Evolutionary conservation across 2,113 vertebrate species (phyloP).

Genomic region (Buteo buteo): DNA sequence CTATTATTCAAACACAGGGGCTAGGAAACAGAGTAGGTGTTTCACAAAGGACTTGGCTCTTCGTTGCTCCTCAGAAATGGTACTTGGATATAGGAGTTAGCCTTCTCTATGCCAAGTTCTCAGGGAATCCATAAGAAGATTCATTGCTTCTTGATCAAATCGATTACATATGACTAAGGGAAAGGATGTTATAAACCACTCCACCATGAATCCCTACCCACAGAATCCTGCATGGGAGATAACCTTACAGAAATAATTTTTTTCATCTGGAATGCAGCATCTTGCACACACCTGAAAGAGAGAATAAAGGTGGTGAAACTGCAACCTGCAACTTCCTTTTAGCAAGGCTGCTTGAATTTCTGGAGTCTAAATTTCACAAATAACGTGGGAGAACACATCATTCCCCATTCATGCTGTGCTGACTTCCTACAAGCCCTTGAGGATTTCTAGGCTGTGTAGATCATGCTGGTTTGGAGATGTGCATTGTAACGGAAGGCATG

Average conservation of each 20-base stretch:
- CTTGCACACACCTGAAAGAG: background rate
- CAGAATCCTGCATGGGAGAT: background rate
- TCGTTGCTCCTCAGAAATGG: background rate
- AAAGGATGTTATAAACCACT: background rate
- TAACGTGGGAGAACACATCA: rapidly evolving
- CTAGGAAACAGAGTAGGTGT: background rate
- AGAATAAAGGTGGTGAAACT: background rate
- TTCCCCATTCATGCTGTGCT: background rate
- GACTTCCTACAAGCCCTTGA: background rate
- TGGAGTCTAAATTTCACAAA: background rate
- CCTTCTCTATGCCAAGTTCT: background rate
- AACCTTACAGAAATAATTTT: background rate
- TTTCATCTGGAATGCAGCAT: background rate
- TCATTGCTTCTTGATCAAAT: background rate
- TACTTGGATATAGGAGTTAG: background rate
- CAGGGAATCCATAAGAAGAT: background rate
- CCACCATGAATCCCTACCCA: background rate
- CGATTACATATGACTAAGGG: background rate
- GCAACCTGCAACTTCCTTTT: background rate
- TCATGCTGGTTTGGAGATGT: background rate
- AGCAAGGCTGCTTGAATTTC: background rate
- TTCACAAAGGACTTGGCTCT: background rate
- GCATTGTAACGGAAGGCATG: background rate
- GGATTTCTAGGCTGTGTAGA: background rate
- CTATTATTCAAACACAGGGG: background rate